A percentile compares a stretch with the other conserved stretches of the same genome.
Evolutionary conservation across 2,113 vertebrate species (phyloP).

Genomic region (Myotis davidii): DNA sequence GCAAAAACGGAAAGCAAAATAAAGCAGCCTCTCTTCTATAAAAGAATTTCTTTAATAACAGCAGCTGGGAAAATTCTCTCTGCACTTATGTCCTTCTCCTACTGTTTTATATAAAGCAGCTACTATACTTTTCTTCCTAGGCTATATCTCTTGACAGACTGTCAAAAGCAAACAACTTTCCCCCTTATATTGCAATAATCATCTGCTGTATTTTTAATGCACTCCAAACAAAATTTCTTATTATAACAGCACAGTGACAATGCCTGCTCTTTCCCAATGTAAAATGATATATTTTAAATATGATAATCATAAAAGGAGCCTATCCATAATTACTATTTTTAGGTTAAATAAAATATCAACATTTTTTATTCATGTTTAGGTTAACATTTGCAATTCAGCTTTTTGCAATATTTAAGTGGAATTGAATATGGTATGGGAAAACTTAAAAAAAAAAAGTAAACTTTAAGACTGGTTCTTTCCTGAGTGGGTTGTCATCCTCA

Average conservation of each 20-base stretch:
- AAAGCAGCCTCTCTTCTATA: slow-evolving; percentile 50
- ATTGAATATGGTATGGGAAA: slow-evolving; percentile 83
- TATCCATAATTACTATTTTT: slow-evolving; percentile 83
- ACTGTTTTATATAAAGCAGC: slow-evolving; percentile 50
- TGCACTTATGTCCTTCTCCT: slow-evolving; percentile 53
- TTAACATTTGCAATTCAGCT: slow-evolving; percentile 85
- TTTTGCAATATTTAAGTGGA: slow-evolving; percentile 85
- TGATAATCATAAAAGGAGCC: slow-evolving; percentile 81
- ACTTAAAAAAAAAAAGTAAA: slow-evolving; percentile 50
- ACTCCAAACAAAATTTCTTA: slow-evolving; percentile 71
- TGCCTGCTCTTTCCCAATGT: slow-evolving; percentile 66
- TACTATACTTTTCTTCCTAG: slow-evolving; percentile 41
- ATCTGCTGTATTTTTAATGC: slow-evolving; percentile 79
- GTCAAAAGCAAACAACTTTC: slow-evolving; percentile 77
- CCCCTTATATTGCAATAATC: slow-evolving; percentile 55
- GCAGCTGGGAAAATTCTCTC: slow-evolving; percentile 30
- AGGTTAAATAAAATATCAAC: slow-evolving; percentile 86
- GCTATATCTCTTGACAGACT: slow-evolving; percentile 57
- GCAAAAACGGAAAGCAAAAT: background rate
- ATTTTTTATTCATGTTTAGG: slow-evolving; percentile 85
- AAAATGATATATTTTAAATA: slow-evolving; percentile 85
- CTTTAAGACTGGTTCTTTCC: slow-evolving; percentile 69
- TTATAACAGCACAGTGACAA: slow-evolving; percentile 59
- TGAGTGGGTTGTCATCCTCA: slow-evolving; percentile 54
- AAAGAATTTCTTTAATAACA: slow-evolving; percentile 65